Base-by-base conservation (phyloP, 1,140 invertebrate species). In the Portunus trituberculatus region DNA sequence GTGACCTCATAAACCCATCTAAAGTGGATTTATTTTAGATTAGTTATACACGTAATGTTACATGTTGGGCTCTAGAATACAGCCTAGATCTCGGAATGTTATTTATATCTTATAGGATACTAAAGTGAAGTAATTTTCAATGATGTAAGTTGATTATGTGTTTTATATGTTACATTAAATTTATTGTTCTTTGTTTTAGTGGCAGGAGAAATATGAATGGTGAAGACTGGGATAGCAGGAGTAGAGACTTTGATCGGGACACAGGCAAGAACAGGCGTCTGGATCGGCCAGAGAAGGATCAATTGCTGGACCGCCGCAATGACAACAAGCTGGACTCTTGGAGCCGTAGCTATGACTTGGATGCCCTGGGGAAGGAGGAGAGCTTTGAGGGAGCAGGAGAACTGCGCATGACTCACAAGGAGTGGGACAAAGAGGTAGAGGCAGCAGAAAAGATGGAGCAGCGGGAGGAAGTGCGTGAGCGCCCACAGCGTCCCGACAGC, bases 401-500 rank as follows among this genome's bases (percentile, higher is more conserved):
- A n/a, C 28, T 96, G 32, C 88, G 95, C 6, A 96, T 94, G 93
- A 83, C 52, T n/a, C 93, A 94, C 29, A 96, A 96, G 39, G 95
- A 96, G 16, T 96, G 95, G 95, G 95, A 94, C 90, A 96, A 96
- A 39, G 95, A 96, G 39, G 92, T 95, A 29, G 95, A 95, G 59
- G 95, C 95, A 0, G 82, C 95, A 20, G 95, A 95, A 31, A 95
- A 95, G 67, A 93, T 91, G 92, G 95, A 95, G 46, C 4, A 90
- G 67, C 59, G 87, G 0, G 93, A 95, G n/a, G 93, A 96, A n/a
- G 8, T 88, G 4, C 94, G 96, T 76, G 96, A 96, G 28, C 93
- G 96, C 16, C 96, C 96, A 28, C 91, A 96, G 45, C 91, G 96
- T 20, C 96, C 96, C 16, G 96, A 96, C 92, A 97, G 96, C 67